Evolutionary conservation across 2,888 invertebrate genomes (phyloP).

Genomic region (Ophion ellenae): DNA sequence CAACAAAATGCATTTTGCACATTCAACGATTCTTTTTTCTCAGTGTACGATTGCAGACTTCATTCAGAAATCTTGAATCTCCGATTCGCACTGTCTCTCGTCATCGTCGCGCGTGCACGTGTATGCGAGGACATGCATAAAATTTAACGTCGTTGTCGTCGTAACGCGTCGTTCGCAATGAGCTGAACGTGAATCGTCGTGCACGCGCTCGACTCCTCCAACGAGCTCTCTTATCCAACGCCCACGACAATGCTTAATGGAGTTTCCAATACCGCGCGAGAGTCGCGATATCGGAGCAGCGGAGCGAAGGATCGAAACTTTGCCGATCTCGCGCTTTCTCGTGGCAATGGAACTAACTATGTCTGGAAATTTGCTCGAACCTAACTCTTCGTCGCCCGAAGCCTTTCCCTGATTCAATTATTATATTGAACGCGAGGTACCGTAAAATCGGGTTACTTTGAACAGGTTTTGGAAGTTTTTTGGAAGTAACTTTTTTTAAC

Average conservation of each 20-base stretch:
- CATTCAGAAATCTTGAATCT: conserved; percentile 32
- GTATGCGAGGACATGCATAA: not conserved
- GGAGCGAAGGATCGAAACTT: conserved; percentile 50
- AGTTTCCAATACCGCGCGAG: conserved; percentile 68
- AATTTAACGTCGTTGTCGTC: conserved; percentile 36
- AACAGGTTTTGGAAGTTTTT: too few relatives aligned
- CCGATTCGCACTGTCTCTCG: conserved; percentile 5
- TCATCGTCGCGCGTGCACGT: not conserved
- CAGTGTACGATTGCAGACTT: conserved; percentile 1
- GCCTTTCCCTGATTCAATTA: conserved; percentile 2
- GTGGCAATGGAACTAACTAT: not conserved
- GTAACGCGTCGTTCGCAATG: conserved; percentile 28
- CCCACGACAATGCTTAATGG: conserved; percentile 70
- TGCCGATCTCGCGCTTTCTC: not conserved
- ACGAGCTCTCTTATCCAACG: conserved; percentile 71
- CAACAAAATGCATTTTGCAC: too few relatives aligned
- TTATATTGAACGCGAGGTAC: too few relatives aligned
- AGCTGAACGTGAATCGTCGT: conserved; percentile 40
- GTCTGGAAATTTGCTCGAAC: not conserved
- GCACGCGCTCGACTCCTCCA: conserved; percentile 22
- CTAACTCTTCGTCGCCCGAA: not conserved
- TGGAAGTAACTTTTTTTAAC: too few relatives aligned
- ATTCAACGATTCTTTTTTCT: too few relatives aligned
- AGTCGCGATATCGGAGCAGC: conserved; percentile 59
- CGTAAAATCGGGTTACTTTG: too few relatives aligned